phyloP scores from a whole-genome alignment of 2,797 vertebrate species.

The Caiman crocodilus region DNA sequence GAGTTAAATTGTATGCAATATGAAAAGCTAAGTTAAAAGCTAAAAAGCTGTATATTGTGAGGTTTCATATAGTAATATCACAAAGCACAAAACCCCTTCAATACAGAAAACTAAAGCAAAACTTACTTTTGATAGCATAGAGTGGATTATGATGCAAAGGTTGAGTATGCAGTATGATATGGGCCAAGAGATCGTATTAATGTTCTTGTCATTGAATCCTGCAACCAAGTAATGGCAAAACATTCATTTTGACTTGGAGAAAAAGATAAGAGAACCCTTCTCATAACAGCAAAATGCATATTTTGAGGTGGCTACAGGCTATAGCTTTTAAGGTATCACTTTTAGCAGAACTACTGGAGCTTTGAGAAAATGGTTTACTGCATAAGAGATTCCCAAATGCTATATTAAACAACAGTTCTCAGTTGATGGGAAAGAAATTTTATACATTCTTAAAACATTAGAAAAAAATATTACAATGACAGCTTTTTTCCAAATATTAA shows the following conservation, averaged over 20 bases:
- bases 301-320: neutral
- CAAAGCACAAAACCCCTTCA: neutral
- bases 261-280: neutral
- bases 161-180: fast-evolving
- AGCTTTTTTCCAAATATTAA: neutral
- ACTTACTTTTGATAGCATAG: fast-evolving
- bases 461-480: neutral
- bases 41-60: neutral
- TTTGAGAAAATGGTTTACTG: neutral
- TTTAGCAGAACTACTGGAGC: neutral
- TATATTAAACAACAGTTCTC: neutral
- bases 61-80: neutral
- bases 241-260: neutral
- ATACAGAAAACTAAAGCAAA: neutral
- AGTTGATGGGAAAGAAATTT: neutral
- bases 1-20: neutral
- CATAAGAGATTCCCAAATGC: neutral
- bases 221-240: neutral
- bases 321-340: neutral
- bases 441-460: neutral
- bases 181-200: neutral
- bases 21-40: neutral
- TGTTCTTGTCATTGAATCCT: neutral
- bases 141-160: neutral
- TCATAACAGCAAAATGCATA: neutral